Evolutionary conservation across 1,140 invertebrate species (phyloP).

Genomic region (Cepaea nemoralis): DNA sequence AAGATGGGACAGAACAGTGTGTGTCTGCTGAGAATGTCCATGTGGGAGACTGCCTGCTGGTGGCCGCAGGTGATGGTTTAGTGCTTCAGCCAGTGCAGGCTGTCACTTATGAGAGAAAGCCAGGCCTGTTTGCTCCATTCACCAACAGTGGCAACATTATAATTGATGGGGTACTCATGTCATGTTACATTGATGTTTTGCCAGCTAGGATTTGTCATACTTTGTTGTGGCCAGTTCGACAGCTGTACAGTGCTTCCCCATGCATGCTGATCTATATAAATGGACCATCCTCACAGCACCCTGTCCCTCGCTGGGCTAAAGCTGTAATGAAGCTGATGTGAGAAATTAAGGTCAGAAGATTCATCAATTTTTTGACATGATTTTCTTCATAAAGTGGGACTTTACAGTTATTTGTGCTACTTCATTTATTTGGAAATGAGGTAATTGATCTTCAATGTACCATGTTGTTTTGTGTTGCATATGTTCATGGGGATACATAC

Average conservation of each 20-base stretch:
- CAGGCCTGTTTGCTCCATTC: constrained; percentile 25
- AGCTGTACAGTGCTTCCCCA: constrained; percentile 9
- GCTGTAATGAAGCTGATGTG: constrained; percentile 19
- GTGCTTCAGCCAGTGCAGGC: neutral
- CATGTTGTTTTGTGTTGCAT: no score
- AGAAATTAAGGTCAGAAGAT: neutral
- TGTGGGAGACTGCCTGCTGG: constrained; percentile 12
- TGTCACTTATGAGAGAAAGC: constrained; percentile 1
- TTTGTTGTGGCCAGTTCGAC: constrained; percentile 12
- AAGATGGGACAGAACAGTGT: constrained; percentile 19
- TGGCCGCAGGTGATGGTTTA: neutral
- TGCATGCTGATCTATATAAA: neutral
- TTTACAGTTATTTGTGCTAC: neutral
- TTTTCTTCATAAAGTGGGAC: neutral
- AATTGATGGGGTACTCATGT: constrained; percentile 9
- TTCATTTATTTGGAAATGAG: no score
- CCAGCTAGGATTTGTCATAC: neutral
- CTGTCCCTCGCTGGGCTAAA: constrained; percentile 5
- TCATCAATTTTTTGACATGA: no score
- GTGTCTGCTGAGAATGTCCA: constrained; percentile 20
- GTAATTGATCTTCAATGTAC: no score
- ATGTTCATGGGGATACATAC: no score
- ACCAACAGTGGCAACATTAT: constrained; percentile 8
- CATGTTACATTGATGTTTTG: constrained; percentile 20
- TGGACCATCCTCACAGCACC: neutral